Base-by-base conservation (phyloP, 2,113 vertebrate species). In the Pandion haliaetus region DNA sequence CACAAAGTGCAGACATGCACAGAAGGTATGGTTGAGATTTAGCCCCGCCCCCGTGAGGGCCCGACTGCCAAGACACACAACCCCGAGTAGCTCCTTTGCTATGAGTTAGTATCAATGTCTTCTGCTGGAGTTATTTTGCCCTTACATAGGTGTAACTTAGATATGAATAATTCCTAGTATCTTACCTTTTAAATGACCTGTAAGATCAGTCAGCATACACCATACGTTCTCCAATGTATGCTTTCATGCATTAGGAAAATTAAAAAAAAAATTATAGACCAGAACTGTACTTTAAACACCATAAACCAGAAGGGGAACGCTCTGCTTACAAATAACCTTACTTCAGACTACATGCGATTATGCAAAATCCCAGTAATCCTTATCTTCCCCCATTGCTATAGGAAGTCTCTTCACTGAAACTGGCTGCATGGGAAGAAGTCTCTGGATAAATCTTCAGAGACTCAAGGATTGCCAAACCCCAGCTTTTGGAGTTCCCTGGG, bases 401-500 rank as follows among this genome's bases (percentile, higher is more conserved):
- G 78, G 82, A 94, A 94, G 38, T 16, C 38, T 95, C 38, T 55
- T 93, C 54, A 28, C 58, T 63, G 66, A 77, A 82, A 91, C 66
- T 34, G 49, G 61, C 76, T 92, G 57, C 81, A 88, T 59, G 85
- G 89, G 87, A 91, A 92, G 82, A 85, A 91, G 34, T 42, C 66
- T 85, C 79, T 81, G 87, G 49, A 36, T 91, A 90, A 82, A 10
- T 20, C 86, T 82, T 80, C 34, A 55, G 93, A 66, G 71, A 77
- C 42, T 66, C 28, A 8, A 31, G 50, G 70, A 34, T 15, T 88
- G 84, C 89, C 89, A 96, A 6, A 85, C 58, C 73, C 70, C 66
- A 80, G 66, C 40, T 88, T 85, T 91, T 93, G 84, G 81, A 90
- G 84, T 45, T 93, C 91, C 78, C 87, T 82, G 72, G 86, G 84